These are phyloP conservation scores for Xylocopa sonorina DNA, from an alignment of 1,140 invertebrate genomes.

Conservation along the genomic window DNA sequence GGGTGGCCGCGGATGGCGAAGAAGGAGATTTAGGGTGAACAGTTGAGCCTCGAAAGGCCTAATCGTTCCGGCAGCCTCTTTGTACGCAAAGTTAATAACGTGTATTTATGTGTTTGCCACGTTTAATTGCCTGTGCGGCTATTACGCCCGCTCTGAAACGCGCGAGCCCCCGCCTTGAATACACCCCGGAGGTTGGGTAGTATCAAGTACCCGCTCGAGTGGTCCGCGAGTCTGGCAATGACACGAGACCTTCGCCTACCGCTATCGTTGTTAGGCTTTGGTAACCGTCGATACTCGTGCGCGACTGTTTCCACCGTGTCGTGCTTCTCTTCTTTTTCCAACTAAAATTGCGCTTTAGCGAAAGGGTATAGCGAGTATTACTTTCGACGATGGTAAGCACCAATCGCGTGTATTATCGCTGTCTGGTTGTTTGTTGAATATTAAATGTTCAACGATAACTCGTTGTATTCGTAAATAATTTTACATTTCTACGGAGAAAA, in stretches of 20 bases:
- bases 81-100: constrained; percentile 77
- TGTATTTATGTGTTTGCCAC: constrained; percentile 75
- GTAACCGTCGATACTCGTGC: constrained; percentile 12
- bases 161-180: constrained; percentile 44
- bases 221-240: constrained; percentile 53
- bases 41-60: constrained; percentile 61
- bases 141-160: constrained; percentile 67
- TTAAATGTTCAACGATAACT: no score
- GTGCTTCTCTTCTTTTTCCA: no score
- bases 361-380: no score
- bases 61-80: constrained; percentile 69
- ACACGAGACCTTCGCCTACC: constrained; percentile 36
- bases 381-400: no score
- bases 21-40: constrained; percentile 56
- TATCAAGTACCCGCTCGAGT: constrained; percentile 52
- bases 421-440: no score
- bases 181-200: constrained; percentile 44
- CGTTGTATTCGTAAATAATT: no score
- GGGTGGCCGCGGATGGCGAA: not conserved
- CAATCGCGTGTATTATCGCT: no score
- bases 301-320: no score
- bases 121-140: constrained; percentile 74
- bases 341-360: no score
- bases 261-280: not conserved
- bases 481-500: no score